These are phyloP conservation scores for Spinus pinus DNA, from an alignment of 2,797 vertebrate species.

Conservation along the genomic window DNA sequence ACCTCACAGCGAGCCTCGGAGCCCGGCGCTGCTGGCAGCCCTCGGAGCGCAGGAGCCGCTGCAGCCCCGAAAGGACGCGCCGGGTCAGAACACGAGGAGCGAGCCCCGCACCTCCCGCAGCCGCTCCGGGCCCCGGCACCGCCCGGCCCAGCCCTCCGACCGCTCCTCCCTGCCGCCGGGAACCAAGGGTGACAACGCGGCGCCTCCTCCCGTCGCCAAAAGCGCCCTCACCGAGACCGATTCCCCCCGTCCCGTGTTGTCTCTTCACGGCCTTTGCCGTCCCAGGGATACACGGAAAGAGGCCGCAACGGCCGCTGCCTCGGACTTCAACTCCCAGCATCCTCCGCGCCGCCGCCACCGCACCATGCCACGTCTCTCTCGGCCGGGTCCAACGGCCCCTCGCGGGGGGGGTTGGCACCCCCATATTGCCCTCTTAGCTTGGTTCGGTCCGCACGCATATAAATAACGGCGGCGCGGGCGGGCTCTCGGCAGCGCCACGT, in stretches of 20 bases:
- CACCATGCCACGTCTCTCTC: background rate
- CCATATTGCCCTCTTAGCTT: rapidly evolving
- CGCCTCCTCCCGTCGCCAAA: background rate
- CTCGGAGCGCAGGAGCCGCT: background rate
- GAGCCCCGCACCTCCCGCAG: background rate
- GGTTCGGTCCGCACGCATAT: rapidly evolving
- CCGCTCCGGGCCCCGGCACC: background rate
- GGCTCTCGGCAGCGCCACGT: rapidly evolving
- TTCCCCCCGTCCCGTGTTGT: rapidly evolving
- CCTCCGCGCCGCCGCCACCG: background rate
- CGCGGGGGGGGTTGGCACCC: rapidly evolving
- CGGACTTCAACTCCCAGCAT: background rate
- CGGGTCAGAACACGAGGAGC: too few species aligned
- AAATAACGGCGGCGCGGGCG: rapidly evolving
- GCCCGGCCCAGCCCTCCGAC: background rate
- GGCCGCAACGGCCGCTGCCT: background rate
- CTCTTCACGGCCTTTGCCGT: background rate
- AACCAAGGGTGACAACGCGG: background rate
- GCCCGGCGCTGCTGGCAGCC: background rate
- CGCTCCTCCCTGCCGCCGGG: background rate
- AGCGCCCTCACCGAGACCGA: background rate
- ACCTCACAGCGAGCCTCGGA: background rate
- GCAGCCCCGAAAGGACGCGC: background rate
- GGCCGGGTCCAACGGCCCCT: background rate
- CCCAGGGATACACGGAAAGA: background rate